Percentiles rank a stretch among this genome's conserved stretches.
Conservation (phyloP, 2,797 vertebrate species). For the Scleropages formosus region DNA sequence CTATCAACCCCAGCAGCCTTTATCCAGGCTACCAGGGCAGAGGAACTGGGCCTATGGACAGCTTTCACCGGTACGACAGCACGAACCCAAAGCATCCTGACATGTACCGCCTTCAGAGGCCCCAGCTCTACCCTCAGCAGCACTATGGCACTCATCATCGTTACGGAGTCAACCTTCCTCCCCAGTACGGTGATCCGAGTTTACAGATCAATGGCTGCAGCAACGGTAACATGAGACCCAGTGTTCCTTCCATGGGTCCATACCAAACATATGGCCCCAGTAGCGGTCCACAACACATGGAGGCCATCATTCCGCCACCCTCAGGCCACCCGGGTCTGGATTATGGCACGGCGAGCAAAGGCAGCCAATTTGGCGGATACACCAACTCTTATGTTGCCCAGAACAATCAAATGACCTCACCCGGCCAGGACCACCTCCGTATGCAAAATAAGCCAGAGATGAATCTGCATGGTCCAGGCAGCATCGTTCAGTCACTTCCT, state of each 20-base stretch:
- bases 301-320: slow-evolving; percentile 70
- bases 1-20: slow-evolving; percentile 69
- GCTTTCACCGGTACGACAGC: slow-evolving; percentile 76
- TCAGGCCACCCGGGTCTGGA: slow-evolving; percentile 68
- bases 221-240: slow-evolving; percentile 71
- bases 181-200: slow-evolving; percentile 75
- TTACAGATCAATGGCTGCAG: slow-evolving; percentile 82
- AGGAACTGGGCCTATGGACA: slow-evolving; percentile 79
- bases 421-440: slow-evolving; percentile 73
- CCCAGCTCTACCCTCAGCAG: slow-evolving; percentile 81
- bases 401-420: slow-evolving; percentile 63
- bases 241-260: slow-evolving; percentile 67
- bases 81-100: slow-evolving; percentile 82
- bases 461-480: slow-evolving; percentile 63
- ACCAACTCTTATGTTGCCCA: slow-evolving; percentile 69
- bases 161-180: slow-evolving; percentile 78
- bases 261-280: slow-evolving; percentile 71
- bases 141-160: slow-evolving; percentile 76
- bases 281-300: slow-evolving; percentile 71
- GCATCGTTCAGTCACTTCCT: slow-evolving; percentile 64
- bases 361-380: slow-evolving; percentile 72
- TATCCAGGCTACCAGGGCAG: slow-evolving; percentile 86
- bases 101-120: slow-evolving; percentile 80
- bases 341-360: slow-evolving; percentile 72
- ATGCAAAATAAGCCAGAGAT: slow-evolving; percentile 80